Evolutionary conservation across 2,888 invertebrate genomes (phyloP).

Genomic region (Rhagophthalmus giganteus): DNA sequence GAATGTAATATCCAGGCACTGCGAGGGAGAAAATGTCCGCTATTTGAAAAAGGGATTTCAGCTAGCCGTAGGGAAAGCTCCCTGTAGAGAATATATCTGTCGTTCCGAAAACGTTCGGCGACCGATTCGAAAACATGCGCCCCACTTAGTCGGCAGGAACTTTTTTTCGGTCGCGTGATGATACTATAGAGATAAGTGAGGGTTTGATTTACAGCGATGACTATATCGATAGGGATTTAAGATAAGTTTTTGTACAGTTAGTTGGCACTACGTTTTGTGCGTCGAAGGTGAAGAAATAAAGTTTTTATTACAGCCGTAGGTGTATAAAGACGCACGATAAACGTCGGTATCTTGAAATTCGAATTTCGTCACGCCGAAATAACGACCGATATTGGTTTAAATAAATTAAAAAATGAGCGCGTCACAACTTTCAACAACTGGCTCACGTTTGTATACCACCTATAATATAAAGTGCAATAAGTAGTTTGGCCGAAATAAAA

Average conservation of each 20-base stretch:
- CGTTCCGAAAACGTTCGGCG: slow-evolving; percentile 37
- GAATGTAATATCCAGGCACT: slow-evolving; percentile 40
- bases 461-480: background rate
- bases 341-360: no score
- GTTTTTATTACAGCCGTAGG: background rate
- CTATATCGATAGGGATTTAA: slow-evolving; percentile 39
- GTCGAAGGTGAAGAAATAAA: background rate
- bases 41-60: slow-evolving; percentile 43
- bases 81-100: slow-evolving; percentile 38
- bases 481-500: background rate
- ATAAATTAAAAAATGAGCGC: no score
- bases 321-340: no score
- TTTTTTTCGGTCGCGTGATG: slow-evolving; percentile 21
- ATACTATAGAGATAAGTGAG: slow-evolving; percentile 38
- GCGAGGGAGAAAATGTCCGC: slow-evolving; percentile 39
- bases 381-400: no score
- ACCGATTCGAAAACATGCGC: slow-evolving; percentile 24
- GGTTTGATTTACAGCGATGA: slow-evolving; percentile 46
- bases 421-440: no score
- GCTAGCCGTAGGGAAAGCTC: slow-evolving; percentile 37
- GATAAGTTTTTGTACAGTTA: slow-evolving; percentile 7
- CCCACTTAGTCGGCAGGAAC: no score
- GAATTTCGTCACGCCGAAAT: no score
- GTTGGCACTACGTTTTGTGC: background rate
- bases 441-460: no score